Base-by-base conservation (phyloP, 2,797 vertebrate genomes). In the Bufotes viridis region DNA sequence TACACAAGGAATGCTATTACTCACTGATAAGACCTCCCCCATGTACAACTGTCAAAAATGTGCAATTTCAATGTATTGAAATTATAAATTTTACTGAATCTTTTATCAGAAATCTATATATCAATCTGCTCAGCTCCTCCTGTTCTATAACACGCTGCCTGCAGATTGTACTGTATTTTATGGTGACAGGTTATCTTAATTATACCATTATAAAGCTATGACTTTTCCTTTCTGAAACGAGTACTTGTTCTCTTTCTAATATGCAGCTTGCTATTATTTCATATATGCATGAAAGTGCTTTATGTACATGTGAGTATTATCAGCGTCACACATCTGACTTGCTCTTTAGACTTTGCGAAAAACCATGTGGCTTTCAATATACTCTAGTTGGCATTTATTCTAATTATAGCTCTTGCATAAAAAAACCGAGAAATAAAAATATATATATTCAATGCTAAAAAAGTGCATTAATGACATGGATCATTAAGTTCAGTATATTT, bases 401-500 rank as follows among this genome's bases (percentile, higher is more conserved):
- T 84, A 72, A 72, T 58, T 60, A 29, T 60, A 84, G 24, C 10
- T 55, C 24, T 83, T 34, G 63, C 17, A 29, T 51, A 29, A 29
- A 69, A 53, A 26, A 13, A 55, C 8, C 1, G 72, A 10, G 34
- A 51, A 51, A 51, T 75, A 51, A 65, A 65, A 29, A 81, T 53
- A 51, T 63, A 17, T 67, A 69, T 67, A 55, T 69, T 67, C 18
- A 22, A 29, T 57, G 8, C 26, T 83, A 22, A 34, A 34, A 11
- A 57, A 70, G 65, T 34, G 53, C 51, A 72, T 83, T 74, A 74
- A 67, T 58, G 53, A 58, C 2, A 5, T 72, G 24, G 18, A 70
- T 72, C 67, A 74, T 84, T 69, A 69, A 82, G n/a, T 55, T 24
- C 17, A 82, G 69, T 82, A 55, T 82, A 69, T 82, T 83, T 83